A percentile compares a stretch with the other conserved stretches of the same genome.
Evolutionary conservation across 2,888 invertebrate genomes (phyloP).

Genomic region (Heliconius hortense): DNA sequence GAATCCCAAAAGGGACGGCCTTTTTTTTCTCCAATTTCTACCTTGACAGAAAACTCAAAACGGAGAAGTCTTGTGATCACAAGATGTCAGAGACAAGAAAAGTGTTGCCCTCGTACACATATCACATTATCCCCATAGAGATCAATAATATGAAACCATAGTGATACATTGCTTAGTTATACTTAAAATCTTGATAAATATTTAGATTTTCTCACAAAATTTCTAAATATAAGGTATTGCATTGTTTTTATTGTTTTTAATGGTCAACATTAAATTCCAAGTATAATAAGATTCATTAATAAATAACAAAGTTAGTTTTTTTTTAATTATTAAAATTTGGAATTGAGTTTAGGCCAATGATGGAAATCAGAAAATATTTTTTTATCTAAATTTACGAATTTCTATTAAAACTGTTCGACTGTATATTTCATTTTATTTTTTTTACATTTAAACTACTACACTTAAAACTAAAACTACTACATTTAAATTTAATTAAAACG

Average conservation of each 20-base stretch:
- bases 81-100: slow-evolving; percentile 78
- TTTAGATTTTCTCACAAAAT: not conserved
- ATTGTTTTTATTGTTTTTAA: not conserved
- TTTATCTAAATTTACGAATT: too few species aligned
- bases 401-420: too few species aligned
- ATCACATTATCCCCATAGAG: slow-evolving; percentile 29
- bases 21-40: slow-evolving; percentile 78
- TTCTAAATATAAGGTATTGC: too few species aligned
- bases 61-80: slow-evolving; percentile 81
- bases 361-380: too few species aligned
- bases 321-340: too few species aligned
- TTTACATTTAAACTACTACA: too few species aligned
- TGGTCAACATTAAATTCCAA: not conserved
- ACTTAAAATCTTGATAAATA: not conserved
- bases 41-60: slow-evolving; percentile 80
- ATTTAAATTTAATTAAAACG: too few species aligned
- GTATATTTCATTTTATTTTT: too few species aligned
- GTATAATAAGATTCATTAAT: not conserved
- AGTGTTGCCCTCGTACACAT: slow-evolving; percentile 58
- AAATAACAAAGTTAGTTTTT: too few species aligned
- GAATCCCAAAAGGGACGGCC: slow-evolving; percentile 76
- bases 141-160: slow-evolving; percentile 22
- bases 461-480: too few species aligned
- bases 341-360: too few species aligned
- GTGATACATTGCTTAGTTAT: too few species aligned